Percentiles rank a stretch among this genome's conserved stretches.
phyloP scores from a whole-genome alignment of 2,113 vertebrate genomes.

The Apaloderma vittatum region DNA sequence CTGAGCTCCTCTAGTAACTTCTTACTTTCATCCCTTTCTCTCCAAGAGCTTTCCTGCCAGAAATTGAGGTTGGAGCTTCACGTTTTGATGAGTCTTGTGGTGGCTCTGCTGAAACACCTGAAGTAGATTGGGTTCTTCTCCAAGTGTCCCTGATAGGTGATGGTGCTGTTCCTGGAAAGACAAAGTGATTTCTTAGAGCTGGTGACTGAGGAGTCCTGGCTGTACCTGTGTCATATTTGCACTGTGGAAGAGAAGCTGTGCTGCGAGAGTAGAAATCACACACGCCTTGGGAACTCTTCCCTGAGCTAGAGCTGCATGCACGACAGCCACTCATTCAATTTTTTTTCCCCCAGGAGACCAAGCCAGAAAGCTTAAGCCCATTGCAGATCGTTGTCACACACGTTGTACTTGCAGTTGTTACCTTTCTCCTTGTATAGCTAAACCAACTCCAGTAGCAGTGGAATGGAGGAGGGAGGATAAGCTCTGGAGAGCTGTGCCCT shows the following conservation, averaged over 20 bases:
- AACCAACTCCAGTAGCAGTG: not conserved
- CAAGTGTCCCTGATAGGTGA: not conserved
- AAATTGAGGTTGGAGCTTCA: not conserved
- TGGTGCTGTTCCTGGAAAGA: not conserved
- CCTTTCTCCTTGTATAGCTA: not conserved
- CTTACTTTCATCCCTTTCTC: not conserved
- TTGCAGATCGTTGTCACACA: not conserved
- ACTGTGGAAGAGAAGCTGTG: not conserved
- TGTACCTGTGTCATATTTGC: not conserved
- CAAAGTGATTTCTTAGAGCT: not conserved
- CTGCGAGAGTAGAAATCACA: not conserved
- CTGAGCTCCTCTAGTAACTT: not conserved
- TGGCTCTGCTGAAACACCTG: not conserved
- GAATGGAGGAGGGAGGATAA: not conserved
- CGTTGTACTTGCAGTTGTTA: accelerated
- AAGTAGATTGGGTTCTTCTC: not conserved
- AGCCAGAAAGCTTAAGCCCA: not conserved
- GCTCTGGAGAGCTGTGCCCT: not conserved
- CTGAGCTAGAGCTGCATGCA: not conserved
- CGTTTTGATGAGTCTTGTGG: not conserved
- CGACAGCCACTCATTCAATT: not conserved
- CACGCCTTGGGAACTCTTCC: not conserved
- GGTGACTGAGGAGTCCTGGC: not conserved
- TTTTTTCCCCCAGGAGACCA: not conserved
- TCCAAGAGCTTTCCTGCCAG: not conserved